Evolutionary conservation across 2,888 invertebrate species (phyloP), one percentile per base, ranked within the genome.

Genomic region (Hetaerina titia): DNA sequence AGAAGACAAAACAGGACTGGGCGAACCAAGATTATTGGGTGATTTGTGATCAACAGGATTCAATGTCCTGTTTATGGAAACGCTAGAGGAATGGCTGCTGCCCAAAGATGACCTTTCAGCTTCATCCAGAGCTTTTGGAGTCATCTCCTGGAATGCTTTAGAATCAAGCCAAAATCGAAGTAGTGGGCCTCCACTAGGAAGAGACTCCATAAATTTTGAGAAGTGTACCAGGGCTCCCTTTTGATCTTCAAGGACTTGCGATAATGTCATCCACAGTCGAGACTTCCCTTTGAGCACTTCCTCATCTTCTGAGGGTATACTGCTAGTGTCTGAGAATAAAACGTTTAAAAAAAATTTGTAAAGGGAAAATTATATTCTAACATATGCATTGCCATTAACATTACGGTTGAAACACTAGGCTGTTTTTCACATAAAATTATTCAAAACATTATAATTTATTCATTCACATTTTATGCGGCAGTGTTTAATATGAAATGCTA

Each of bases 161-260:
- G 98, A 97, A 96, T 98, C 98, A 95, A 98, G 96, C 98, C 98
- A 98, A 96, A 98, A 98, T 96, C 98, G 97, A 45, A 97, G 96
- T 95, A 98, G 96, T 95, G 98, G 97, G 95, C 98, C 98, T 95
- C 98, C 97, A 57, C 56, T 69, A 8, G 92, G 92, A n/a, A n/a
- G 92, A n/a, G 98, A 97, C 96, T 99, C 98, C 97, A 99, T 98
- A 96, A 98, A 99, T 96, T 99, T 98, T 95, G 98, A 97, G 96
- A 99, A 98, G 96, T 98, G 98, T 90, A 98, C 98, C 58, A 99
- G 97, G 95, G 98, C 98, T 96, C 98, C 98, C 96, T 98, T 98
- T 96, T 99, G 98, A 58, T 92, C 92, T 22, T 97, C 97, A 25
- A 99, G 97, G 95, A 98, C 98, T 96, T 99, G 98, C 95, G 97